These are phyloP conservation scores for Amblyjoppa fuscipennis DNA, from an alignment of 2,888 invertebrate genomes.

Conservation along the genomic window DNA sequence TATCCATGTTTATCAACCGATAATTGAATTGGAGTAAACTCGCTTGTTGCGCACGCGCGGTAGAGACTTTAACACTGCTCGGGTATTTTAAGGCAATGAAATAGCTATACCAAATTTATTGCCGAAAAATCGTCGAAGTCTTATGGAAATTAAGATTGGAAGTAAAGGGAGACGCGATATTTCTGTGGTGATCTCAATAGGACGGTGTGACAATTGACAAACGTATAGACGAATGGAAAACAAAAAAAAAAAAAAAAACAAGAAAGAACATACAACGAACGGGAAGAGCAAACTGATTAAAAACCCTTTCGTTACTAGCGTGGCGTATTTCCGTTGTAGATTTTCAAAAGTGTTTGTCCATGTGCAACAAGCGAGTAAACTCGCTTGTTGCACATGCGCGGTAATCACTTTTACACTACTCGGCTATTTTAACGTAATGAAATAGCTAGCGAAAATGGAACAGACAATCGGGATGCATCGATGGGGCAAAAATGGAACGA, in stretches of 20 bases:
- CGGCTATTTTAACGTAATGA: too few species aligned
- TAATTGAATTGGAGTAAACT: not conserved
- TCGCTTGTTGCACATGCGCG: not conserved
- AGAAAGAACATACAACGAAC: slow-evolving; percentile 6
- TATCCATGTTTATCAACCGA: not conserved
- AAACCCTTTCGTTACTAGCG: not conserved
- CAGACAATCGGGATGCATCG: too few species aligned
- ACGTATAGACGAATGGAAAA: not conserved
- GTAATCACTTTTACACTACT: not conserved
- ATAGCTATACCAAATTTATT: too few species aligned
- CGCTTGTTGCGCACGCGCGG: not conserved
- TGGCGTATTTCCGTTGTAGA: not conserved
- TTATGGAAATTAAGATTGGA: too few species aligned
- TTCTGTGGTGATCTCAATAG: too few species aligned
- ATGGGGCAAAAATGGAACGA: too few species aligned
- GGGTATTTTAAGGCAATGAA: too few species aligned
- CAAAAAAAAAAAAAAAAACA: not conserved
- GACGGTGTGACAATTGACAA: too few species aligned
- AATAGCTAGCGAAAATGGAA: too few species aligned
- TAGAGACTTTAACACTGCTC: not conserved
- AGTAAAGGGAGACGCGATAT: too few species aligned
- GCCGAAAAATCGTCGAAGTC: too few species aligned
- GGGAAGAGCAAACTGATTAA: slow-evolving; percentile 10
- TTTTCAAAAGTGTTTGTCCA: not conserved
- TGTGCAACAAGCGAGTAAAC: not conserved